A percentile compares a stretch with the other conserved stretches of the same genome.
Evolutionary conservation across 2,797 vertebrate genomes (phyloP).

Genomic region (Mycteria americana): DNA sequence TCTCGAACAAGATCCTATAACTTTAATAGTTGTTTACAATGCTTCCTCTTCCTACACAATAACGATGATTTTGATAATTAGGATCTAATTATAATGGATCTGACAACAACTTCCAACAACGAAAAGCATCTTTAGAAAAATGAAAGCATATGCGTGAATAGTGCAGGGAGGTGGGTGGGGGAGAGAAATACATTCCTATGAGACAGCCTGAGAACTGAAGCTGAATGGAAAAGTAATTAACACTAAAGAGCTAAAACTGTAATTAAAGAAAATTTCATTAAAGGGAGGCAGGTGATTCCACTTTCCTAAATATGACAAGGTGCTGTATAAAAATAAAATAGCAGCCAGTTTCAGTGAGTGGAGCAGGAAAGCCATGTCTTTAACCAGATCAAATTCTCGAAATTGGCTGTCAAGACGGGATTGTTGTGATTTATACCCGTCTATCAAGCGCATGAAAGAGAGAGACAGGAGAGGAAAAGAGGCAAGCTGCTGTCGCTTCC

Average conservation of each 20-base stretch:
- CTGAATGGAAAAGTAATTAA: slow-evolving; percentile 80
- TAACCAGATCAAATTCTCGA: slow-evolving; percentile 99
- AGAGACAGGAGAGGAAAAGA: slow-evolving; percentile 73
- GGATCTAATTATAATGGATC: slow-evolving; percentile 64
- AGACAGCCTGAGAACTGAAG: slow-evolving; percentile 69
- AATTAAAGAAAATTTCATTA: slow-evolving; percentile 98
- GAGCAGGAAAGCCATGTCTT: slow-evolving; percentile 88
- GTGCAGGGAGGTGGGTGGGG: not conserved
- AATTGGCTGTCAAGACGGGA: slow-evolving; percentile 99
- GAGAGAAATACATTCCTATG: slow-evolving; percentile 38
- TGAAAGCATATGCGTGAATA: slow-evolving; percentile 38
- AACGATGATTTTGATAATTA: slow-evolving; percentile 63
- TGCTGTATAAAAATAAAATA: slow-evolving; percentile 70
- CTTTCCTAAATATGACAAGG: slow-evolving; percentile 87
- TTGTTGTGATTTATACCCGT: slow-evolving; percentile 98
- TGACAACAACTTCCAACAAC: slow-evolving; percentile 66
- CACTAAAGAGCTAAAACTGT: slow-evolving; percentile 84
- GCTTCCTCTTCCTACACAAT: slow-evolving; percentile 47
- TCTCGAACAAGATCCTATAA: slow-evolving; percentile 11
- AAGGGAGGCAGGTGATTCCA: slow-evolving; percentile 88
- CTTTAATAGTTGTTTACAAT: slow-evolving; percentile 39
- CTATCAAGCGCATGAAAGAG: slow-evolving; percentile 84
- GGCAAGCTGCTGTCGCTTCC: slow-evolving; percentile 84
- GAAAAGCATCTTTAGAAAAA: slow-evolving; percentile 62
- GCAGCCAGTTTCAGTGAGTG: slow-evolving; percentile 73